These are phyloP conservation scores for Apodemia zela DNA, from an alignment of 2,888 invertebrate genomes.

Conservation along the genomic window DNA sequence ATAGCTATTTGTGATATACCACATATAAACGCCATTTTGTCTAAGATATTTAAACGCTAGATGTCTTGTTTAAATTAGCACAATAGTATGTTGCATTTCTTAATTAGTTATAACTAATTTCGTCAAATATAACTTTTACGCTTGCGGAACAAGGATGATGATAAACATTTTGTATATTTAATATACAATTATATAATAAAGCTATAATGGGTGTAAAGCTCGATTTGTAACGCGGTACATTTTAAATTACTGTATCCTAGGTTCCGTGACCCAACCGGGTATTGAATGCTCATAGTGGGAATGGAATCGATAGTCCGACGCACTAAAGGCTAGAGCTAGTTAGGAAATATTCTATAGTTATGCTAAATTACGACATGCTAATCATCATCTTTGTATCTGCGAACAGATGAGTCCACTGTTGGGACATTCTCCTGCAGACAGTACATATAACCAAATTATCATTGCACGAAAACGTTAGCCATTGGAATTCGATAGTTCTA, in stretches of 20 bases:
- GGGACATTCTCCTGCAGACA: not conserved
- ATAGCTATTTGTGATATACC: constrained; percentile 21
- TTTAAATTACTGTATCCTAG: too few relatives aligned
- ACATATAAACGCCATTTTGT: constrained; percentile 21
- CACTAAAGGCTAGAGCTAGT: too few relatives aligned
- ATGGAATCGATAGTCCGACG: too few relatives aligned
- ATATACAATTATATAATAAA: too few relatives aligned
- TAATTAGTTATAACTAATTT: constrained; percentile 9
- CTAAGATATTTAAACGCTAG: constrained; percentile 18
- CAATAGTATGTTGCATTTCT: constrained; percentile 23
- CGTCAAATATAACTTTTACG: not conserved
- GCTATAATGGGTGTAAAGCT: too few relatives aligned
- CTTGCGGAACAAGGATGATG: too few relatives aligned
- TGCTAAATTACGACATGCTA: too few relatives aligned
- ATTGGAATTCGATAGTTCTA: not conserved
- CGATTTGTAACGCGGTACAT: too few relatives aligned
- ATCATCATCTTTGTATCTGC: not conserved
- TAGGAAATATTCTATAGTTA: too few relatives aligned
- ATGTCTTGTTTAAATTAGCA: constrained; percentile 21
- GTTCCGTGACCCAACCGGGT: too few relatives aligned
- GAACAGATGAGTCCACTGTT: not conserved
- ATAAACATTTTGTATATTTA: too few relatives aligned
- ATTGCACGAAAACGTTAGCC: not conserved
- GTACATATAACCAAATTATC: not conserved
- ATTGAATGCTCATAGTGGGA: too few relatives aligned